Base-by-base conservation (phyloP, 2,113 vertebrate species). In the Connochaetes taurinus region DNA sequence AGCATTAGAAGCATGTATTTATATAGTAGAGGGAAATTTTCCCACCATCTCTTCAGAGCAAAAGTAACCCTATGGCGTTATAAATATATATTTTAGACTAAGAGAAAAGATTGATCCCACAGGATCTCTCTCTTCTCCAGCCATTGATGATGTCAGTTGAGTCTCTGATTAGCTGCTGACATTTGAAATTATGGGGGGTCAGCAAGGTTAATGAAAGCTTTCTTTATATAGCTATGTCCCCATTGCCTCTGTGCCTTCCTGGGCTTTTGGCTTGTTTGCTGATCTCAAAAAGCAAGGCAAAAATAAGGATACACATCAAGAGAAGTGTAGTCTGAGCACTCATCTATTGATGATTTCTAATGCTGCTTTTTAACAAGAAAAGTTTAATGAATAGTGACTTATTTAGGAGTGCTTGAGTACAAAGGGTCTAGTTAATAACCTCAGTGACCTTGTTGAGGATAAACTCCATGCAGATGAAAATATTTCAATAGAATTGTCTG, bases 201-300 rank as follows among this genome's bases (percentile, higher is more conserved):
- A 98, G 92, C 15, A 50, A 96, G 98, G 99, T 99, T 99, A 99
- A 99, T 99, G 98, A 99, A 98, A 99, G 98, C 96, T 95, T 98
- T 98, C 98, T 98, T 98, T 97, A 88, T 98, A 92, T 71, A 98
- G 94, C 97, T 87, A 25, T 97, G 95, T 94, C 94, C 97, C 87
- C 58, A 33, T 94, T 36, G 98, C 96, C n/a, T 95, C 82, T 97
- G 74, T 90, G 11, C 81, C 89, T 97, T 98, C 87, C 55, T 97
- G 6, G 2, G 94, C 94, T 96, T 98, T 96, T 97, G 98, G 95
- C 62, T 97, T 98, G 86, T 97, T 96, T 96, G 91, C 90, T 98
- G 98, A 98, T 98, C 98, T 98, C 43, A 1, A 96, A 95, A 97
- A 93, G 94, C 96, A 97, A 98, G 96, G 95, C 90, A 97, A 94